These are phyloP conservation scores for Cochlearius cochlearius DNA, from an alignment of 2,113 vertebrate species.

Conservation along the genomic window DNA sequence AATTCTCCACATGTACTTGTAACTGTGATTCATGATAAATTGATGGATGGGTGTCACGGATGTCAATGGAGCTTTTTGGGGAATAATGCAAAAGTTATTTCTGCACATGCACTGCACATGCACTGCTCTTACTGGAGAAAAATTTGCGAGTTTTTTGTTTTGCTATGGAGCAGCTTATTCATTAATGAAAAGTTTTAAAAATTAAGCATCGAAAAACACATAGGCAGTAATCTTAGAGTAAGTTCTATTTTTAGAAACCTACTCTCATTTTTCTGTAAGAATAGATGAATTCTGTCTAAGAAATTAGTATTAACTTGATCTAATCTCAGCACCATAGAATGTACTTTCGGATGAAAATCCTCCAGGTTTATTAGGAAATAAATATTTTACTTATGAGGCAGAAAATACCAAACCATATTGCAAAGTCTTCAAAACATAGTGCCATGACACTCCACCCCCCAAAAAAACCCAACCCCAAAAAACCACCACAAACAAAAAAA, in stretches of 20 bases:
- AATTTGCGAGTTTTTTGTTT: background rate
- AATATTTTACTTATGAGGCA: background rate
- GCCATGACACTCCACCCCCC: rapidly evolving
- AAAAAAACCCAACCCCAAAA: background rate
- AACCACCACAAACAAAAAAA: background rate
- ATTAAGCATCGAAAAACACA: background rate
- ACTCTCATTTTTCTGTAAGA: background rate
- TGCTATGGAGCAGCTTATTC: background rate
- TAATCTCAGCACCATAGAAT: background rate
- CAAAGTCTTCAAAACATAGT: background rate
- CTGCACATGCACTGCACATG: background rate
- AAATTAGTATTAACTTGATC: background rate
- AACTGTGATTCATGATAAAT: background rate
- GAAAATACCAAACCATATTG: background rate
- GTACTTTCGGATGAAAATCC: background rate
- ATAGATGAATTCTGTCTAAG: background rate
- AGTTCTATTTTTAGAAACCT: background rate
- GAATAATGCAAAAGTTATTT: background rate
- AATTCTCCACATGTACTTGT: rapidly evolving
- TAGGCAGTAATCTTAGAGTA: background rate
- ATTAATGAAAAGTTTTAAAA: background rate
- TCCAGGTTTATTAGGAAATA: background rate
- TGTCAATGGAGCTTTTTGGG: background rate
- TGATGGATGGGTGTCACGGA: background rate
- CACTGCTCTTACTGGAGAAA: background rate